These are phyloP conservation scores for Tridacna gigas DNA, from an alignment of 2,888 invertebrate species.

Conservation along the genomic window DNA sequence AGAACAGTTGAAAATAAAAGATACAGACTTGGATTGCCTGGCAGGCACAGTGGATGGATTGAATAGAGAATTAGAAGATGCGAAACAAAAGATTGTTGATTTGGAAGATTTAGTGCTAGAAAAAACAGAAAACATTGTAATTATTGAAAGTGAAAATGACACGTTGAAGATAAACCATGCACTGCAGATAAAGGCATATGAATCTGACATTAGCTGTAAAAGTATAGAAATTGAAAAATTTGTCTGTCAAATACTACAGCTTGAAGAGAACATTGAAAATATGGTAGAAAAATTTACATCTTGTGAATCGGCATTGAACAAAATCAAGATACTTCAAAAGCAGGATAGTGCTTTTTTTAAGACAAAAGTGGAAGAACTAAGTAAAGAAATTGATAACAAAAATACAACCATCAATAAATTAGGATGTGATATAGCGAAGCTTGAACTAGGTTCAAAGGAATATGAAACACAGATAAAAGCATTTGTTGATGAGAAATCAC, in stretches of 20 bases:
- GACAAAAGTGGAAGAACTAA: background rate
- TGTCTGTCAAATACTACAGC: background rate
- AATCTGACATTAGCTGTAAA: background rate
- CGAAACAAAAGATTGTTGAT: background rate
- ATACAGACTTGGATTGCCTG: background rate
- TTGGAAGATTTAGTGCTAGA: background rate
- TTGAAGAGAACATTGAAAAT: slow-evolving; percentile 2
- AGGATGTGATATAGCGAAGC: background rate
- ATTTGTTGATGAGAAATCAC: background rate
- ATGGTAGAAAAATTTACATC: background rate
- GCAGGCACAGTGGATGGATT: background rate
- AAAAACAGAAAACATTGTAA: background rate
- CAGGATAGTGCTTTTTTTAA: background rate
- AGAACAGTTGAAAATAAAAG: background rate
- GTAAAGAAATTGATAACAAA: background rate
- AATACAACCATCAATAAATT: background rate
- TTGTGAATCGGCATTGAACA: background rate
- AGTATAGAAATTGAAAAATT: background rate
- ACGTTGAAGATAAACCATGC: background rate
- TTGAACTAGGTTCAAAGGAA: background rate
- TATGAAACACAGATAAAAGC: background rate
- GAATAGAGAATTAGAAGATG: background rate
- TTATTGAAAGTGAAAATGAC: background rate
- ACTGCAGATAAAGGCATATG: background rate
- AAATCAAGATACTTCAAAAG: background rate